These are phyloP conservation scores for Dendronephthya gigantea DNA, from an alignment of 64 coral and sea anemone species.

Conservation along the genomic window DNA sequence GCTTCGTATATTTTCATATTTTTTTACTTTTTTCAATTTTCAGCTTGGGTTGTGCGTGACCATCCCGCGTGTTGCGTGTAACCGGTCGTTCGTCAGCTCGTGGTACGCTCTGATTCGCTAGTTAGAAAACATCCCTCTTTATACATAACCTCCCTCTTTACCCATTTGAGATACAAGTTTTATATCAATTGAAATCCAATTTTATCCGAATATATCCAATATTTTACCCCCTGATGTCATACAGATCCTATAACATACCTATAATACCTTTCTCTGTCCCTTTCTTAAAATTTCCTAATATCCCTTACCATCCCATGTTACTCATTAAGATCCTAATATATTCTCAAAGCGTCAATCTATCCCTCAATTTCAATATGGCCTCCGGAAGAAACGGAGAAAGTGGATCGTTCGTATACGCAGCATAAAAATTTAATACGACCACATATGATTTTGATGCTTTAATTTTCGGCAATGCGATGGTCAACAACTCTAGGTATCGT, in stretches of 20 bases:
- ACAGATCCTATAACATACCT: too few species aligned
- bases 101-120: slow-evolving; percentile 3
- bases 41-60: not conserved
- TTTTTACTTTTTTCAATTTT: not conserved
- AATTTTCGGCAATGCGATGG: slow-evolving; percentile 9
- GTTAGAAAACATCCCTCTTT: too few species aligned
- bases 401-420: not conserved
- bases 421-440: not conserved
- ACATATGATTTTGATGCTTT: not conserved
- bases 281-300: too few species aligned
- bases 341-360: not conserved
- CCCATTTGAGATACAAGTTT: too few species aligned
- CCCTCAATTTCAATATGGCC: not conserved
- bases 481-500: not conserved
- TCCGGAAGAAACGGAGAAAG: not conserved
- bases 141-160: too few species aligned
- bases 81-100: not conserved
- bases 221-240: too few species aligned
- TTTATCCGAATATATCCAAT: too few species aligned
- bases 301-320: too few species aligned
- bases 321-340: too few species aligned
- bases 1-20: not conserved
- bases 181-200: too few species aligned
- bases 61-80: not conserved
- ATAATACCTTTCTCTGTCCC: too few species aligned